phyloP scores from a whole-genome alignment of 2,888 invertebrate genomes.

The Idaea aversata region DNA sequence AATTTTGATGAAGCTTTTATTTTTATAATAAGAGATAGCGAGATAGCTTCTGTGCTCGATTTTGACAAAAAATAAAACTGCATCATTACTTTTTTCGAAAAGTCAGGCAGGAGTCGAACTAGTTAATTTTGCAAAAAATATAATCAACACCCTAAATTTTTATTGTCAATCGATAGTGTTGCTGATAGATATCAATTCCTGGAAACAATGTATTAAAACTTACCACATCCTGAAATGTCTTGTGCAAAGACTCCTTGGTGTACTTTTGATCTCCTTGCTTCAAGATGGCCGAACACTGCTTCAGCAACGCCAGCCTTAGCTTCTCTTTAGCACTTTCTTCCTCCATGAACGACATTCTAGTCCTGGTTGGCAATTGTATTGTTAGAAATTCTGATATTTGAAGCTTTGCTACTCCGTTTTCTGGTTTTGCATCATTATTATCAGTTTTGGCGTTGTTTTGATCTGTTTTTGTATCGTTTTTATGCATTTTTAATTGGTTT shows the following conservation, averaged over 20 bases:
- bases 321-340: constrained; percentile 84
- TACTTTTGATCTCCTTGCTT: constrained; percentile 82
- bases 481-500: neutral
- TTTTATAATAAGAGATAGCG: too few relatives aligned
- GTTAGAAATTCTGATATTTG: constrained; percentile 23
- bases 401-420: constrained; percentile 7
- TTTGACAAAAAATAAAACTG: too few relatives aligned
- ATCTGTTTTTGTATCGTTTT: neutral
- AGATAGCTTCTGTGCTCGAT: too few relatives aligned
- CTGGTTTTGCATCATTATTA: neutral
- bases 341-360: constrained; percentile 84
- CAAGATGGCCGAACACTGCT: constrained; percentile 83
- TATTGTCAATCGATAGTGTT: too few relatives aligned
- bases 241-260: constrained; percentile 82
- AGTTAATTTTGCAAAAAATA: too few relatives aligned
- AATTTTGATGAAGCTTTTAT: too few relatives aligned
- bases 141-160: too few relatives aligned
- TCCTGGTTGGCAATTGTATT: constrained; percentile 40
- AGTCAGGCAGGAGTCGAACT: too few relatives aligned
- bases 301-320: constrained; percentile 80
- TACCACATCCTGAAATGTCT: constrained; percentile 86
- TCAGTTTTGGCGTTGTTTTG: neutral
- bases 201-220: constrained; percentile 39
- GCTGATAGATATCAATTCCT: too few relatives aligned
- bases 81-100: too few relatives aligned